Percentiles rank a stretch among this genome's conserved stretches.
Evolutionary conservation across 2,113 vertebrate genomes (phyloP).

Genomic region (Sinocyclocheilus anshuiensis): DNA sequence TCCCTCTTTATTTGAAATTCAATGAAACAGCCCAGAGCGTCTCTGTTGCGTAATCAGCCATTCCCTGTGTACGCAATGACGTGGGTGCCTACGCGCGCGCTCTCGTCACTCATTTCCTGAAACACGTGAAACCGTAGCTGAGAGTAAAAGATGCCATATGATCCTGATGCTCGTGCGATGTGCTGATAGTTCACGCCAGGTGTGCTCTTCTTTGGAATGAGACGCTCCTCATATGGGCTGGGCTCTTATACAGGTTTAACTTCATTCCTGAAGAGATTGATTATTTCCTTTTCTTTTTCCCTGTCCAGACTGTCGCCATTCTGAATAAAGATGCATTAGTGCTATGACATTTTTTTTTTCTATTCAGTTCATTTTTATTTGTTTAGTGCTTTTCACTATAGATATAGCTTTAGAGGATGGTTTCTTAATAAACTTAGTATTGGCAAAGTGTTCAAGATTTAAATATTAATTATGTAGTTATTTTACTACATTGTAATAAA

Average conservation of each 20-base stretch:
- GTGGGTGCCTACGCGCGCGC: neutral
- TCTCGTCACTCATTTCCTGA: neutral
- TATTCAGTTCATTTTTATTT: neutral
- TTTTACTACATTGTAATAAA: neutral
- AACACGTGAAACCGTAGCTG: neutral
- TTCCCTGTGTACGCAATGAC: neutral
- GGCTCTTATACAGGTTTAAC: slow-evolving; percentile 66
- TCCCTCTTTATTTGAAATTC: too few species aligned
- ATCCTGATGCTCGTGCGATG: neutral
- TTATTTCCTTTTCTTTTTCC: neutral
- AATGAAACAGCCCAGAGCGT: neutral
- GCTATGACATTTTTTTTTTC: neutral
- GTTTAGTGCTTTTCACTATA: neutral
- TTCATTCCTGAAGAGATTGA: slow-evolving; percentile 72
- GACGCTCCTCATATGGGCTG: slow-evolving; percentile 48
- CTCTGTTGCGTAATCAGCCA: neutral
- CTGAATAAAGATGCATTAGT: neutral
- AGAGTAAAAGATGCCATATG: neutral
- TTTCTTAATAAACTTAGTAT: neutral
- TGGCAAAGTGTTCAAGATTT: too few species aligned
- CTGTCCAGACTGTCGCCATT: neutral
- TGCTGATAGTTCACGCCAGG: slow-evolving; percentile 8
- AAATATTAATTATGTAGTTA: neutral
- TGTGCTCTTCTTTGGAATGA: slow-evolving; percentile 3
- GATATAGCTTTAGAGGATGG: neutral